phyloP scores from a whole-genome alignment of 2,888 invertebrate genomes.

The Cephus runcator region DNA sequence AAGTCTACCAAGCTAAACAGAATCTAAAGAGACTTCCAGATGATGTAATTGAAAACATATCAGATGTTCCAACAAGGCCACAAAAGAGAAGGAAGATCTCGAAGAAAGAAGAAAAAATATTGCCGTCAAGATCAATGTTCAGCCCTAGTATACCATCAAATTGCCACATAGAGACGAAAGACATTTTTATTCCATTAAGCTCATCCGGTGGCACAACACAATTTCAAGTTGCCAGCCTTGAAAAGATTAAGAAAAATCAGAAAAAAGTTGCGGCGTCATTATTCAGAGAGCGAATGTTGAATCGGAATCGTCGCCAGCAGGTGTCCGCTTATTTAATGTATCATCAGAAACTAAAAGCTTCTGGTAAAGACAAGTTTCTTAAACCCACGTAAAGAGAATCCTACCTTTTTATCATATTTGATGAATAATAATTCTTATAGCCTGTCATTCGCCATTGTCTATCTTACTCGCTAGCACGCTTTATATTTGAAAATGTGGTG shows the following conservation, averaged over 20 bases:
- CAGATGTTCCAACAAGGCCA: conserved; percentile 31
- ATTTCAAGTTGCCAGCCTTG: conserved; percentile 46
- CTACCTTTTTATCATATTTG: background rate
- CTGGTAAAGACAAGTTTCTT: conserved; percentile 19
- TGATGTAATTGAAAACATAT: conserved; percentile 42
- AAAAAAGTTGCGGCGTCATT: conserved; percentile 31
- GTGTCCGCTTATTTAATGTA: conserved; percentile 45
- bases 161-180: conserved; percentile 19
- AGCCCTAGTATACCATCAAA: conserved; percentile 7
- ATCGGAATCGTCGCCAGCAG: conserved; percentile 46
- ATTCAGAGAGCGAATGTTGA: conserved; percentile 50
- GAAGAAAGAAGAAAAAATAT: conserved; percentile 19
- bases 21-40: conserved; percentile 46
- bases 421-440: background rate
- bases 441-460: background rate
- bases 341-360: conserved; percentile 44
- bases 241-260: conserved; percentile 33
- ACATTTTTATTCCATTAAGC: conserved; percentile 35
- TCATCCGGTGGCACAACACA: conserved; percentile 48
- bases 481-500: background rate
- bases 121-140: conserved; percentile 35
- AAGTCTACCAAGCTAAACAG: background rate
- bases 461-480: background rate
- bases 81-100: conserved; percentile 31
- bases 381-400: background rate